Base-by-base conservation (phyloP, 1,140 invertebrate genomes). In the Magallana gigas region DNA sequence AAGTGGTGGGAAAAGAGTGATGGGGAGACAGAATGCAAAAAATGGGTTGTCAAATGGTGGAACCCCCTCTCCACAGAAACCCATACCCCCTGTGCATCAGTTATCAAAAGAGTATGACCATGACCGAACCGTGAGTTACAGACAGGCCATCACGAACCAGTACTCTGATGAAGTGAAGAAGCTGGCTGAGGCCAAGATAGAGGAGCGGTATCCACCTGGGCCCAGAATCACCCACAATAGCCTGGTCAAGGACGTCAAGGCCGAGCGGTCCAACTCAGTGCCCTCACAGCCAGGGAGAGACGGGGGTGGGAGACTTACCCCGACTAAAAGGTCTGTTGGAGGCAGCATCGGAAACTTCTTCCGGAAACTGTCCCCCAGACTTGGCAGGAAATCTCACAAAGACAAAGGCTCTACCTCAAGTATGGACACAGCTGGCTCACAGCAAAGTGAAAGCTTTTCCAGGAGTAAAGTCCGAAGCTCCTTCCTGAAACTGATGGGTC, bases 261-360 rank as follows among this genome's bases (percentile, higher is more conserved):
- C 71, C 76, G 90, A 91, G 84, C 81, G 89, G 56, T 91, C 89
- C 4, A 91, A 88, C 68, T 88, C 90, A 16, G 57, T 90, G 29
- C 88, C 90, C 16, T 87, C 87, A n/a, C 76, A 88, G 11, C 82
- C 88, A 0, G n/a, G 81, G 29, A 29, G 57, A 14, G 89, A 87
- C 2, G 62, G 29, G 9, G 84, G 59, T 76, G 89, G 86, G 23
- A 87, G 87, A 48, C 86, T 92, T 16, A 89, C 92, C 6, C 92
- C 91, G 1, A 85, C 90, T 80, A 92, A 92, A 71, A 87, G 85
- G n/a, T 91, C 91, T 11, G 85, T 92, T 14, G 91, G 91, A 84
- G 90, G 89, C 16, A 92, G 92, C 87, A 91, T 93, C 18, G 90
- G 90, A 16, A 93, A 92, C 81, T 92, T 93, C 88, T 91, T 93